Conservation (phyloP, 2,797 vertebrate species). For the Pygocentrus nattereri region DNA sequence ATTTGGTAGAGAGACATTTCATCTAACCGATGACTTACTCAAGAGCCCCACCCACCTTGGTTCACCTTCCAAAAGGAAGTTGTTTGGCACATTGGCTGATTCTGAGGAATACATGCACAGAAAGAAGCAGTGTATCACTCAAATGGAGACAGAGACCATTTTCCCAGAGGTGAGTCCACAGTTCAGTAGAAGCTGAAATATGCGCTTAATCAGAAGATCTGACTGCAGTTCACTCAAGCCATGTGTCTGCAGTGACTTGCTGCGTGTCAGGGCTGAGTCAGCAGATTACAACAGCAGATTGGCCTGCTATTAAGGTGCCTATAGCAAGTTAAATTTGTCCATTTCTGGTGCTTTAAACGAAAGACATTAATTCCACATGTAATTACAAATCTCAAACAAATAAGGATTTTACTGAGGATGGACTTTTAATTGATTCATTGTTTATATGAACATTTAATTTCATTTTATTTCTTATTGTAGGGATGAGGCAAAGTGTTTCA, state of each 20-base stretch:
- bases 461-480: not conserved
- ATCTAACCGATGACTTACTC: constrained; percentile 26
- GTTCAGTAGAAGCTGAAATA: not conserved
- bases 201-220: not conserved
- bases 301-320: not conserved
- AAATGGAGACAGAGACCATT: constrained; percentile 54
- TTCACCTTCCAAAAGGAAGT: constrained; percentile 82
- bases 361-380: not conserved
- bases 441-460: not conserved
- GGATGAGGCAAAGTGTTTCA: not conserved
- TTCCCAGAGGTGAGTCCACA: constrained; percentile 44
- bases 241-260: not conserved
- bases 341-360: not conserved
- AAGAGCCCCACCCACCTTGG: constrained; percentile 44
- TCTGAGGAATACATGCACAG: constrained; percentile 60
- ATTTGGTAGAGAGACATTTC: constrained; percentile 7
- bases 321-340: not conserved
- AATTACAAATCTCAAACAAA: not conserved
- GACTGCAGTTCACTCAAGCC: too few relatives aligned
- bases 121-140: constrained; percentile 76
- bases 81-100: constrained; percentile 70
- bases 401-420: not conserved
- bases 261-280: not conserved
- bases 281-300: not conserved
- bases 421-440: not conserved